Evolutionary conservation across 2,797 vertebrate species (phyloP).

Genomic region (Parotocinclus haroldoi): DNA sequence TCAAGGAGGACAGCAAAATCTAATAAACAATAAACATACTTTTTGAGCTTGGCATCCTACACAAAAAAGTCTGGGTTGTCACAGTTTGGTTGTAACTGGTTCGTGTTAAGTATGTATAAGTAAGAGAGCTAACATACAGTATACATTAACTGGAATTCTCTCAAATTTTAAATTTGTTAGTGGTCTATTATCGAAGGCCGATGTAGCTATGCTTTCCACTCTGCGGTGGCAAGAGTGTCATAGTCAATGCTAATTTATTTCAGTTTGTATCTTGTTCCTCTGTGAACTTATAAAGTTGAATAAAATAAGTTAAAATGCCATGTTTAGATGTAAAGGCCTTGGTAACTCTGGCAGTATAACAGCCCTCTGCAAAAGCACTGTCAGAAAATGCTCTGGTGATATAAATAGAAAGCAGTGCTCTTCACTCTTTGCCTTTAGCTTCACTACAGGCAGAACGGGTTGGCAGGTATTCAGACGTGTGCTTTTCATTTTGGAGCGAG

Average conservation of each 20-base stretch:
- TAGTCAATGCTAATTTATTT: background rate
- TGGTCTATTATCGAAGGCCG: too few relatives aligned
- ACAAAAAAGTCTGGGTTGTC: too few relatives aligned
- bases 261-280: background rate
- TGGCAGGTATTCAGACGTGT: conserved; percentile 7
- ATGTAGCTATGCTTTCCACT: background rate
- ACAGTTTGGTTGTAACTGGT: too few relatives aligned
- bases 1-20: too few relatives aligned
- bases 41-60: too few relatives aligned
- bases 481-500: conserved; percentile 5
- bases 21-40: too few relatives aligned
- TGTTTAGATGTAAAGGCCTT: background rate
- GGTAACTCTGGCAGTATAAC: background rate
- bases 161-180: too few relatives aligned
- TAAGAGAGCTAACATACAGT: too few relatives aligned
- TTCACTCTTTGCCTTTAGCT: conserved; percentile 43
- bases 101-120: too few relatives aligned
- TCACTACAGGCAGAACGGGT: background rate
- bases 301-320: background rate
- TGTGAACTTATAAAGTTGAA: background rate
- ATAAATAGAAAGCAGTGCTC: conserved; percentile 59
- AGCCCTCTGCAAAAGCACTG: background rate
- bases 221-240: background rate
- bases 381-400: conserved; percentile 30
- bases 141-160: too few relatives aligned